Evolutionary conservation across 2,113 vertebrate genomes (phyloP), one percentile per base, ranked within the genome.

Genomic region (Zingel zingel): DNA sequence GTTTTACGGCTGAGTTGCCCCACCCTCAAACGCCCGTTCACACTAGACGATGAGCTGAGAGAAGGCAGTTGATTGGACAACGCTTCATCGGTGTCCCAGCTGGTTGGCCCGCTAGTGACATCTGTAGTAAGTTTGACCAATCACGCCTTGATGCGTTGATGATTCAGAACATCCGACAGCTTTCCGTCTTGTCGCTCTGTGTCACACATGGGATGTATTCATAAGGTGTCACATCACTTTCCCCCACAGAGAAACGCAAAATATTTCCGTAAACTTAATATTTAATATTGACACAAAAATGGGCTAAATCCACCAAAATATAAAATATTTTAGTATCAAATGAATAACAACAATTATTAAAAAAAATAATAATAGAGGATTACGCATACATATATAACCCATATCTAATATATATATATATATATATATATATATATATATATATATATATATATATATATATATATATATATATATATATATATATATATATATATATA

Each of bases 1-100:
- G 70, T 92, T 93, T 94, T 92, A 90, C 86, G 89, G 89, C 91
- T 91, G 87, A 93, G 88, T 94, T 88, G 94, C 92, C 90, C 88
- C 93, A 93, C 92, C 94, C 92, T 90, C 90, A 76, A 86, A 88
- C 81, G 81, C 86, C 79, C 81, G 67, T 86, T 80, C 81, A 56
- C 63, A 21, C 14, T 19, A 30, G 4, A 8, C 74, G 66, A 15
- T 57, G 81, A 86, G 65, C 13, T 0, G 4, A 70, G 7, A 63
- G 21, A 12, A 3, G 51, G 5, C 43, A 18, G 6, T 43, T 83
- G 83, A 93, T 91, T 94, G 87, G 93, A 48, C 61, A 13, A 4
- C 0, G 21, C 1, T 0, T 62, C 81, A 90, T 51, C 92, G 21
- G 3, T 2, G 25, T 73, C 0, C 36, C 4, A 33, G 59, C 25